Base-by-base conservation (phyloP, 2,113 vertebrate genomes). In the Chauna torquata region DNA sequence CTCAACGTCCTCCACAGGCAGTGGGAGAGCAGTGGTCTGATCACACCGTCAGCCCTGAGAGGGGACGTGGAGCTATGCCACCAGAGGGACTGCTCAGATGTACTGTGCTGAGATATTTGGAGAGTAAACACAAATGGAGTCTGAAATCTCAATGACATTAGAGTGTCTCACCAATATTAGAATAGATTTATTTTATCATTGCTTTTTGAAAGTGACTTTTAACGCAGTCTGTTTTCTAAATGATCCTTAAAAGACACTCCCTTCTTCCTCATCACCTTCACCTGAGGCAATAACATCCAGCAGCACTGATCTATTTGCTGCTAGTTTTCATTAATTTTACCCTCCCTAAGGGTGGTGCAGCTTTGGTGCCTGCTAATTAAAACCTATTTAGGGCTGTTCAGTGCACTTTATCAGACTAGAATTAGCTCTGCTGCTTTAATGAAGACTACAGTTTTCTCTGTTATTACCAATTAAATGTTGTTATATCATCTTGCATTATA, bases 351-450 rank as follows among this genome's bases (percentile, higher is more conserved):
- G 97, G 97, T 71, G 96, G 97, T 98, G 90, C 88, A 94, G 96
- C 96, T 93, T 81, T 88, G 96, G 97, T 97, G 95, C 95, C 97
- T 97, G 97, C 97, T 98, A 98, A 98, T 98, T 98, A 98, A 97
- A 98, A 97, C 94, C 93, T 96, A 98, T 97, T 97, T 98, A 97
- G 95, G 92, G 92, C 97, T 97, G 93, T 88, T 97, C 91, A 92
- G 81, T 92, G 93, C 92, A 96, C 94, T 98, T 97, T 97, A 98
- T 98, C 96, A 98, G 97, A 76, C 65, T 61, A 93, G 93, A 97
- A 97, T 97, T 97, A 97, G 95, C 95, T 96, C 81, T 97, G 79
- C 86, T 96, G 74, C 92, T 97, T 97, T 97, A 98, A 98, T 96
- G 88, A 94, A 96, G 72, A 93, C 91, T 96, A 92, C 69, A 68